Evolutionary conservation across 2,113 vertebrate species (phyloP).

Genomic region (Saccopteryx leptura): DNA sequence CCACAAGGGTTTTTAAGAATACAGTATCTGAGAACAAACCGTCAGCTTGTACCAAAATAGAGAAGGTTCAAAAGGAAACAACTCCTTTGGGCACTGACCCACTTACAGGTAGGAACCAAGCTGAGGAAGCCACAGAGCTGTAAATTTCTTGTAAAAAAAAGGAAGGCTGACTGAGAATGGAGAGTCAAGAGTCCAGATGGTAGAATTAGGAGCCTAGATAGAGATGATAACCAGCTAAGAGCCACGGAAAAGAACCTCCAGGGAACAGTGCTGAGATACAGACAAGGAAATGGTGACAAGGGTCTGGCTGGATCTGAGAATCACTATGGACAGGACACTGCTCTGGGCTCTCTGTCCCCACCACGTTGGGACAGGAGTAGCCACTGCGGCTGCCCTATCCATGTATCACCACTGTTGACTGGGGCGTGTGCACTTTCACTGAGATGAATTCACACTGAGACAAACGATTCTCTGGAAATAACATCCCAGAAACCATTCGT

Average conservation of each 20-base stretch:
- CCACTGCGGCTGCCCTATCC: not conserved
- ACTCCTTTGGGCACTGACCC: not conserved
- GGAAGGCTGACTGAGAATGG: not conserved
- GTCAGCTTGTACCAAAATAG: not conserved
- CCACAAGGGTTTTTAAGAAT: not conserved
- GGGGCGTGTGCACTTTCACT: not conserved
- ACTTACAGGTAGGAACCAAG: not conserved
- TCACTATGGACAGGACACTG: not conserved
- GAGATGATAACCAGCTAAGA: not conserved
- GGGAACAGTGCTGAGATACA: not conserved
- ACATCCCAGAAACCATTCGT: not conserved
- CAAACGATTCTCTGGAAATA: not conserved
- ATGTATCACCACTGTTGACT: not conserved
- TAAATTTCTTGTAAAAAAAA: not conserved
- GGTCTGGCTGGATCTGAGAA: not conserved
- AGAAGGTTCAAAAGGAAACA: constrained; percentile 1
- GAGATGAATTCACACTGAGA: not conserved
- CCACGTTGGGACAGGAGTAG: too few relatives aligned
- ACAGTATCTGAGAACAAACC: not conserved
- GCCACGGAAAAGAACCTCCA: not conserved
- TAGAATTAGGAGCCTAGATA: not conserved
- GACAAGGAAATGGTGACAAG: not conserved
- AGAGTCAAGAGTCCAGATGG: not conserved
- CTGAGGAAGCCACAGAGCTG: not conserved
- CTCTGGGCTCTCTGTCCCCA: not conserved